Evolutionary conservation across 2,797 vertebrate genomes (phyloP).

Genomic region (Heteromormyrus szaboi): DNA sequence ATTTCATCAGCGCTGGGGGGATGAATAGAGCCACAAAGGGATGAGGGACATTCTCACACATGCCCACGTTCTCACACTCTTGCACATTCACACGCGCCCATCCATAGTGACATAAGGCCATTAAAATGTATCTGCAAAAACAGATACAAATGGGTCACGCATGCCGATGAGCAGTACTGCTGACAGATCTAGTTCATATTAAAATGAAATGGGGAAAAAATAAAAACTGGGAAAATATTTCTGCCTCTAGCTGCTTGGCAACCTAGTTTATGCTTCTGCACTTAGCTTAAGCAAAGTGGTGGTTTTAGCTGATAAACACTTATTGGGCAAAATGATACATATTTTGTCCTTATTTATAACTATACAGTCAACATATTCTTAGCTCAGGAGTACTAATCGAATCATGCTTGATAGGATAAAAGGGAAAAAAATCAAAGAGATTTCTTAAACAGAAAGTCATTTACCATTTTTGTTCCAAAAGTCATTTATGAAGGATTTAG

Average conservation of each 20-base stretch:
- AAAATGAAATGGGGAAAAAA: background rate
- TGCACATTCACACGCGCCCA: background rate
- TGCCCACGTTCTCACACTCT: background rate
- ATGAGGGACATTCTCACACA: background rate
- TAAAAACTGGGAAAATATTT: background rate
- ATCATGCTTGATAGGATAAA: background rate
- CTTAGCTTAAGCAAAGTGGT: background rate
- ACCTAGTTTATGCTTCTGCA: background rate
- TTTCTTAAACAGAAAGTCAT: background rate
- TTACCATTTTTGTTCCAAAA: background rate
- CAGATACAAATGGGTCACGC: background rate
- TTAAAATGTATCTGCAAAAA: background rate
- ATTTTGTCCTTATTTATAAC: background rate
- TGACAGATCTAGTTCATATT: background rate
- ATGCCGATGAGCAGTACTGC: background rate
- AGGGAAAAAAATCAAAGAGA: background rate
- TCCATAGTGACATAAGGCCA: background rate
- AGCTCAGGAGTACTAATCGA: background rate
- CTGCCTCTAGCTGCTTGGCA: background rate
- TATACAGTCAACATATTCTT: background rate
- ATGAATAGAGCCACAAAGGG: background rate
- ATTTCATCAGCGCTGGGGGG: constrained; percentile 76
- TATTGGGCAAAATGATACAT: background rate
- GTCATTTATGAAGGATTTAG: background rate
- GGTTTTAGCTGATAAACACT: background rate